phyloP scores from a whole-genome alignment of 2,888 invertebrate species.

The Hypolimnas misippus region DNA sequence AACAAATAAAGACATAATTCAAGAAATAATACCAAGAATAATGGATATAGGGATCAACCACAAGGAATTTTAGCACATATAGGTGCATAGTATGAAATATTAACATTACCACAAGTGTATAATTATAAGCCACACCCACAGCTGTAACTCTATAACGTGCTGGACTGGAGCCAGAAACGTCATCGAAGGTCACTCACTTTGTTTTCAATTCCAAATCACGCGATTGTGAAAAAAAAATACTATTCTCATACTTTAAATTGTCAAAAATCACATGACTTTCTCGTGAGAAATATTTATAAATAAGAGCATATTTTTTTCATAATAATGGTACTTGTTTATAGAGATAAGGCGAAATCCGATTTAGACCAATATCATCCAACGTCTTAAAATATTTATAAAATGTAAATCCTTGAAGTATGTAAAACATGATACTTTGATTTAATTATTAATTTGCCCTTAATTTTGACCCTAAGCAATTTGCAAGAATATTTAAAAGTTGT shows the following conservation, averaged over 20 bases:
- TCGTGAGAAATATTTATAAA: neutral
- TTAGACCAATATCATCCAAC: neutral
- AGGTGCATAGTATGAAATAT: neutral
- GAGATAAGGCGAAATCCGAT: neutral
- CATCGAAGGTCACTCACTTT: constrained; percentile 29
- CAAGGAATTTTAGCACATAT: constrained; percentile 3
- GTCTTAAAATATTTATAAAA: neutral
- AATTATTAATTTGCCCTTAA: too few species aligned
- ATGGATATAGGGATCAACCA: neutral
- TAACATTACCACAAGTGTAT: neutral
- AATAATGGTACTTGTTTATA: neutral
- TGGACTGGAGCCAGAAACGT: constrained; percentile 27
- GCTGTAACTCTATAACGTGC: constrained; percentile 7
- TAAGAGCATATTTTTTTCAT: neutral
- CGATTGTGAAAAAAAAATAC: constrained; percentile 16
- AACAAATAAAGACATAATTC: constrained; percentile 4
- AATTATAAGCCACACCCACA: constrained; percentile 21
- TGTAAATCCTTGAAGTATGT: too few species aligned
- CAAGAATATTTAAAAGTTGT: too few species aligned
- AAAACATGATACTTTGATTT: too few species aligned
- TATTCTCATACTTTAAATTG: neutral
- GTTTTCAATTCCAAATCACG: constrained; percentile 25
- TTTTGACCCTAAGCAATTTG: too few species aligned
- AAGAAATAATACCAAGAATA: neutral
- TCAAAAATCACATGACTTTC: neutral